phyloP scores from a whole-genome alignment of 2,888 invertebrate species.

The Pyrocoelia pectoralis region DNA sequence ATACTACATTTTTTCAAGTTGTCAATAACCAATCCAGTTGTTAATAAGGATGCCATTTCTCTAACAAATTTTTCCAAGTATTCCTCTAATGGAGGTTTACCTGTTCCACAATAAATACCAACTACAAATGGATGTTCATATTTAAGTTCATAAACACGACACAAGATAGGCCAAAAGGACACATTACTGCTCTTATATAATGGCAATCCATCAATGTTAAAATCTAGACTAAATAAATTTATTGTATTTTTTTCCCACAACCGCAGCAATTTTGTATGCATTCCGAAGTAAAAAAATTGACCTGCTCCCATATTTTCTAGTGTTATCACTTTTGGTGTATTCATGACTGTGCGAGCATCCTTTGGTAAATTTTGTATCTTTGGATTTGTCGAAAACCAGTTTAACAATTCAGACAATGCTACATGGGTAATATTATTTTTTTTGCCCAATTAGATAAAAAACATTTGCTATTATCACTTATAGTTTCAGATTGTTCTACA shows the following conservation, averaged over 20 bases:
- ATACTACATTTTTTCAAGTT: too few relatives aligned
- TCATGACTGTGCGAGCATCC: conserved; percentile 30
- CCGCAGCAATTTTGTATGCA: not conserved
- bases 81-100: conserved; percentile 33
- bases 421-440: conserved; percentile 22
- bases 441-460: conserved; percentile 20
- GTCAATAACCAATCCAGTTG: too few relatives aligned
- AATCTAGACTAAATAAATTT: not conserved
- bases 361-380: conserved; percentile 16
- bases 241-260: not conserved
- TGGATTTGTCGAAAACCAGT: conserved; percentile 21
- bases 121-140: not conserved
- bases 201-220: not conserved
- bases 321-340: not conserved
- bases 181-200: not conserved
- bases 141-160: not conserved
- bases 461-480: too few relatives aligned
- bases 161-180: not conserved
- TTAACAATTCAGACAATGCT: conserved; percentile 22
- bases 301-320: not conserved
- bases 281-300: not conserved
- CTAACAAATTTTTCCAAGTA: conserved; percentile 39
- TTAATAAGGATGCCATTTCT: conserved; percentile 4
- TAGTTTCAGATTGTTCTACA: too few relatives aligned
- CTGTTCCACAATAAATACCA: not conserved